Base-by-base conservation (phyloP, 2,113 vertebrate genomes). In the Mixornis gularis region DNA sequence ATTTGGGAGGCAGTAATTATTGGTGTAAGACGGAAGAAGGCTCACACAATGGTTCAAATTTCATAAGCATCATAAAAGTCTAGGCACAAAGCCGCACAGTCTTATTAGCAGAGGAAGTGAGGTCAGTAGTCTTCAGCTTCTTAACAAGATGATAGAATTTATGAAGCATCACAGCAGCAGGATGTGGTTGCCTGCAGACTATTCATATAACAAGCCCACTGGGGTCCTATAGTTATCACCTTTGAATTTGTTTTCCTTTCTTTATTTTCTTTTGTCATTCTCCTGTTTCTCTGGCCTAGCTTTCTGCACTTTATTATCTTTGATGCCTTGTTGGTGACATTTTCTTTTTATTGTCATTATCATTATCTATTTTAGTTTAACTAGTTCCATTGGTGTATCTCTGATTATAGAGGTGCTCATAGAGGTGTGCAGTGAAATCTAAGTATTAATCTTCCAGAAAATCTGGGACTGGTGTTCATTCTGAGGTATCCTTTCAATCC, bases 71-170 rank as follows among this genome's bases (percentile, higher is more conserved):
- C 77, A 51, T 83, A 59, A 53, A 89, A 93, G 60, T 89, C 73
- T 85, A 62, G 46, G 59, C 79, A 82, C 94, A 94, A 97, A 97
- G 95, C 90, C 96, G 79, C 40, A 52, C 66, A 85, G 96, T 85
- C 97, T 98, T 89, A 94, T 98, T 98, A 98, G 97, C 88, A 90
- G 96, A 98, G 96, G 97, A 97, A 97, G 96, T 97, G 97, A 98
- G 98, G 98, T 98, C 98, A 98, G 97, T 95, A 94, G 95, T 97
- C 97, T 98, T 98, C 97, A 98, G 97, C 97, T 89, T 96, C 97
- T 96, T 98, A 98, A 98, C 97, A 98, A 98, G 98, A 98, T 92
- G 96, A 98, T 97, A 98, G 98, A 98, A 98, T 99, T 99, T 98
- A 98, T 98, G 98, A 98, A 98, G 97, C 94, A 83, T 97, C 94